A percentile compares a stretch with the other conserved stretches of the same genome.
phyloP scores from a whole-genome alignment of 1,140 invertebrate species.

The Leptinotarsa lineolata region DNA sequence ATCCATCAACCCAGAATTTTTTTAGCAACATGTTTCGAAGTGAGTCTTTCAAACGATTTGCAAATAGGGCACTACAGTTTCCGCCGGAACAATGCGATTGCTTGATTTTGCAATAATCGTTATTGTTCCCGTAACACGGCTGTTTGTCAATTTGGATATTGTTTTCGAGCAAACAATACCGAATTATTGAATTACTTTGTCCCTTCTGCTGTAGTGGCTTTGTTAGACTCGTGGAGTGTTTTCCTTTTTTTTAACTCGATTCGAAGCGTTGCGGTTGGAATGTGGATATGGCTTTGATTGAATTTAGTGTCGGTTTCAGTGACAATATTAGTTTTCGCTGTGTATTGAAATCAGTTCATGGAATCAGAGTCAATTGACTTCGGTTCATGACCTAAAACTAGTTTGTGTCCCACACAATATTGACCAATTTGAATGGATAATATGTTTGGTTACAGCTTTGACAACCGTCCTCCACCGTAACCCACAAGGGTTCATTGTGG shows the following conservation, averaged over 20 bases:
- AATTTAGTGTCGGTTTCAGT: neutral
- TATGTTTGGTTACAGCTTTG: too few species aligned
- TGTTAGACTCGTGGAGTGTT: neutral
- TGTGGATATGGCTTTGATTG: constrained; percentile 5
- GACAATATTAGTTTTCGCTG: neutral
- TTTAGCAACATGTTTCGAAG: neutral
- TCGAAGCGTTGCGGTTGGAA: neutral
- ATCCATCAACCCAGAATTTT: constrained; percentile 6
- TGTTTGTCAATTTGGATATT: constrained; percentile 7
- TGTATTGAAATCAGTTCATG: neutral
- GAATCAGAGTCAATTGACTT: neutral
- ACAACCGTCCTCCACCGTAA: too few species aligned
- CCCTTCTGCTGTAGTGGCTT: neutral
- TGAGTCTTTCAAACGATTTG: constrained; percentile 6
- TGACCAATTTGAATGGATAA: too few species aligned
- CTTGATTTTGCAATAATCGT: constrained; percentile 3
- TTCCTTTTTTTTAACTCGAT: neutral
- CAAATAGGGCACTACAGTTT: neutral
- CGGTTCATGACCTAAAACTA: neutral
- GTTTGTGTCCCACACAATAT: neutral
- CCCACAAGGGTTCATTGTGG: too few species aligned
- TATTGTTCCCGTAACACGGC: neutral
- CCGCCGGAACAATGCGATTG: constrained; percentile 1
- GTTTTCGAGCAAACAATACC: neutral
- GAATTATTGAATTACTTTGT: constrained; percentile 7